Evolutionary conservation across 2,113 vertebrate genomes (phyloP).

Genomic region (Meriones unguiculatus): DNA sequence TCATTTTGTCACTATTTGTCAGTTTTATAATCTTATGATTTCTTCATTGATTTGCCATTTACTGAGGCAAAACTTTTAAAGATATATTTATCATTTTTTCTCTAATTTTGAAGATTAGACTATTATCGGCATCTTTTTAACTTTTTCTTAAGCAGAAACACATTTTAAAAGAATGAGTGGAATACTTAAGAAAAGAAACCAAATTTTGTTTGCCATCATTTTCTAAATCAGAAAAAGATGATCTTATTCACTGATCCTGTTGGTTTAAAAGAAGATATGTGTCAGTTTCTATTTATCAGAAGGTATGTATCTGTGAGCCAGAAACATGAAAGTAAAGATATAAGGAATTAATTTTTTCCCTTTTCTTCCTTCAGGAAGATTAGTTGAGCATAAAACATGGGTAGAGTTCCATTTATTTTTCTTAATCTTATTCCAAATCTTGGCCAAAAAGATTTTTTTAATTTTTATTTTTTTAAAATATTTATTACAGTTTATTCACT

Average conservation of each 20-base stretch:
- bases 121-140: neutral
- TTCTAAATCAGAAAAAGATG: neutral
- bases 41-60: neutral
- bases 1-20: neutral
- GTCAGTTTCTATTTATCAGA: conserved; percentile 6
- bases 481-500: no score
- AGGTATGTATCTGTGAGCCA: neutral
- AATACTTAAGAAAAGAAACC: neutral
- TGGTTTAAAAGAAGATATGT: neutral
- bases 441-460: neutral
- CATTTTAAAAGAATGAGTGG: neutral
- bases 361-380: neutral
- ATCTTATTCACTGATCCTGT: neutral
- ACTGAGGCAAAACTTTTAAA: neutral
- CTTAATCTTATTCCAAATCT: conserved; percentile 17
- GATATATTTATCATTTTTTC: neutral
- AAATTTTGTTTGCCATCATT: neutral
- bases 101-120: neutral
- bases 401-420: neutral
- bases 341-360: neutral
- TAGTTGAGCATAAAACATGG: conserved; percentile 15
- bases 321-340: neutral
- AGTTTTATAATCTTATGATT: neutral
- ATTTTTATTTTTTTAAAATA: no score
- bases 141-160: neutral